phyloP scores from a whole-genome alignment of 2,797 vertebrate species.

The Esox masquinongy region DNA sequence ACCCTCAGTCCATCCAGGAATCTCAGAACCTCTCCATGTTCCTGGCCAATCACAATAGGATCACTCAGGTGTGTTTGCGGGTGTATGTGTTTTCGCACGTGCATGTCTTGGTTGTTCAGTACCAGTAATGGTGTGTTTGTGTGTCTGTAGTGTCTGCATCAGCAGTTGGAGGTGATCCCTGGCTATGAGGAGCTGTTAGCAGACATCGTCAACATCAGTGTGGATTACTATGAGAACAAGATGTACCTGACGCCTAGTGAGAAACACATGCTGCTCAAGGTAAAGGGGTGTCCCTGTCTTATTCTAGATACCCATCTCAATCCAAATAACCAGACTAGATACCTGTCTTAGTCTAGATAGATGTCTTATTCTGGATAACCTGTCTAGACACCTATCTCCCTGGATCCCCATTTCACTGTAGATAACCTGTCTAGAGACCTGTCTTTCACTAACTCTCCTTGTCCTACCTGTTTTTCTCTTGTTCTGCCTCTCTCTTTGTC shows the following conservation, averaged over 20 bases:
- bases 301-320: not conserved
- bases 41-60: conserved; percentile 98
- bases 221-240: conserved; percentile 97
- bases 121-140: conserved; percentile 70
- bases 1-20: conserved; percentile 97
- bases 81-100: not conserved
- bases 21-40: conserved; percentile 99
- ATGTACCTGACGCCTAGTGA: conserved; percentile 97
- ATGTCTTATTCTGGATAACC: not conserved
- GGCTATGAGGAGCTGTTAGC: conserved; percentile 96
- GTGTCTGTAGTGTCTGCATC: conserved; percentile 87
- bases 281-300: conserved; percentile 48
- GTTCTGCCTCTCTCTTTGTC: no score
- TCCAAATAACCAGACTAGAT: not conserved
- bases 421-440: not conserved
- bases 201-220: conserved; percentile 96
- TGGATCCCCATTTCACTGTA: no score
- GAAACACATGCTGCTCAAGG: conserved; percentile 98
- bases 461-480: not conserved
- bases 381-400: not conserved
- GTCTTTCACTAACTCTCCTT: not conserved
- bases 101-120: conserved; percentile 74
- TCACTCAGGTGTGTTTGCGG: conserved; percentile 84
- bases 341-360: not conserved
- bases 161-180: conserved; percentile 94